Evolutionary conservation across 2,797 vertebrate genomes (phyloP), one percentile per base, ranked within the genome.

Genomic region (Muraenolepis orangiensis): DNA sequence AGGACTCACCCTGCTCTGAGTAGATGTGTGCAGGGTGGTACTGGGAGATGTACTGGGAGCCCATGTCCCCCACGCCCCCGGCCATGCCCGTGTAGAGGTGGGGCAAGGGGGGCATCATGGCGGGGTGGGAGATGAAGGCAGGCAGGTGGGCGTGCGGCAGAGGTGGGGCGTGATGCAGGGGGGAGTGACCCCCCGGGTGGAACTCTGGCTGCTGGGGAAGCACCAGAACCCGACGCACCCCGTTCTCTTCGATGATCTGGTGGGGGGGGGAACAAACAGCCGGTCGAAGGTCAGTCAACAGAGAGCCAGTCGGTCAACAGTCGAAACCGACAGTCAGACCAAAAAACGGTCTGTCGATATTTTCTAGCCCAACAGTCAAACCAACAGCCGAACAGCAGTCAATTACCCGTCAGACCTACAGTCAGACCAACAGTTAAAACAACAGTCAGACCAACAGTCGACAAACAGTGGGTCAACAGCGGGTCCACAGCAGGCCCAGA

Each of bases 201-300:
- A 96, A 99, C 84, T 99, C 98, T 86, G 97, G 95, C 88, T 99
- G 98, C 91, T 99, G 98, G 87, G 98, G 98, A 93, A 98, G 95
- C 87, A 99, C 97, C 94, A 99, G 92, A 87, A 99, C 97, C 90
- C 97, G 95, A 81, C 96, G 95, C 88, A 99, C 96, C 84, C 97
- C 97, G 61, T 97, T 99, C 89, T 99, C 97, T 90, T 99, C 98
- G 86, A 99, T 98, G 90, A 99, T 96, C 98, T 99, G 81, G 30
- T 13, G 7, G 10, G 38, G 42, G 57, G n/a, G 28, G 72, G 32
- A 6, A 13, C 16, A 11, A 57, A 57, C 20, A 46, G 42, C 20
- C 20, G 42, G 32, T 3, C 30, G 31, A 38, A 28, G 73, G 34
- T n/a, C 20, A 71, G 23, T 82, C 8, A 71, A 34, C 64, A 13